A percentile compares a stretch with the other conserved stretches of the same genome.
phyloP scores from a whole-genome alignment of 2,113 vertebrate species.

The Oncorhynchus kisutch region DNA sequence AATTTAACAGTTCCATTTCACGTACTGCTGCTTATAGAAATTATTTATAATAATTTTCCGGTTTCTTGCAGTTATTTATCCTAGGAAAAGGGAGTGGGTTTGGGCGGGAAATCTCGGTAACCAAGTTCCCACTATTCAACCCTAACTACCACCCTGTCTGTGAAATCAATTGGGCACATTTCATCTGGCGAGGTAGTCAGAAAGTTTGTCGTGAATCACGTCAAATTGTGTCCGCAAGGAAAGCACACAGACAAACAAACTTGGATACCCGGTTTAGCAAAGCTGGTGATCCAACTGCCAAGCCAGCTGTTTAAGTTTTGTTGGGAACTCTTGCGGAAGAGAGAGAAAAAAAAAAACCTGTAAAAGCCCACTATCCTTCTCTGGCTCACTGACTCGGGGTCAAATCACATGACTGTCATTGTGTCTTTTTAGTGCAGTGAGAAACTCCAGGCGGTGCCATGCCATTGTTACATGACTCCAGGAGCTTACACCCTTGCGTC shows the following conservation, averaged over 20 bases:
- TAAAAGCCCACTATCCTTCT: neutral
- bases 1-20: too few relatives aligned
- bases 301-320: neutral
- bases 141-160: neutral
- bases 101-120: too few relatives aligned
- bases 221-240: neutral
- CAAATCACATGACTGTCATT: slow-evolving; percentile 22
- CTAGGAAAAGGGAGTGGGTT: too few relatives aligned
- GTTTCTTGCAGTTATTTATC: too few relatives aligned
- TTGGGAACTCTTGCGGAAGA: neutral
- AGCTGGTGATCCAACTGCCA: neutral
- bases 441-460: slow-evolving; percentile 38
- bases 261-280: neutral
- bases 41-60: too few relatives aligned
- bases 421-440: slow-evolving; percentile 28
- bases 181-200: neutral
- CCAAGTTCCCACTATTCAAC: too few relatives aligned
- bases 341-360: neutral
- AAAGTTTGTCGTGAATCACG: neutral
- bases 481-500: slow-evolving; percentile 48
- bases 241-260: neutral
- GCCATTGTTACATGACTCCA: slow-evolving; percentile 57
- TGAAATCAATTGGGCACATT: neutral
- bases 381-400: neutral
- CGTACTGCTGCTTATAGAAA: too few relatives aligned